Conservation (phyloP, 30 jellyfish, hydroid and myxozoan species). For the Aurelia aurita complex sp. Pacific region DNA sequence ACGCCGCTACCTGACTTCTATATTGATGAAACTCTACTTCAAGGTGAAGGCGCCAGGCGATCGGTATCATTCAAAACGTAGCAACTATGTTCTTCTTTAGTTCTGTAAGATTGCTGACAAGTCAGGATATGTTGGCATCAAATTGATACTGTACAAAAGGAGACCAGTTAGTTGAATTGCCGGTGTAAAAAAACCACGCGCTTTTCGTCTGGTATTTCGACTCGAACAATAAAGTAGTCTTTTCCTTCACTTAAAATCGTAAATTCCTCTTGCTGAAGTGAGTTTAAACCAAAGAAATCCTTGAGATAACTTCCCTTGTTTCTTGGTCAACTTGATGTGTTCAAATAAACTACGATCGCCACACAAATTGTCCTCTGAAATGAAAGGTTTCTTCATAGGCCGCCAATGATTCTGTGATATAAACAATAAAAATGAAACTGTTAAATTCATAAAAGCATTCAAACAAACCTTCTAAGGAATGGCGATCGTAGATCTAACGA, state of each 20-base stretch:
- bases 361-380: not conserved
- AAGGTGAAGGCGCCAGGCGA: too few species aligned
- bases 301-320: too few species aligned
- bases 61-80: not conserved
- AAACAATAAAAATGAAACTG: constrained; percentile 18
- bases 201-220: constrained; percentile 16
- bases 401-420: constrained; percentile 3
- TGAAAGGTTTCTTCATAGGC: not conserved
- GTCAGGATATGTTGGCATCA: not conserved
- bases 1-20: not conserved
- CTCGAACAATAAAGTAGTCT: not conserved
- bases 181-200: constrained; percentile 57
- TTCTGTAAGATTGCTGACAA: not conserved
- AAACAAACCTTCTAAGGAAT: not conserved
- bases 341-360: not conserved
- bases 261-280: too few species aligned
- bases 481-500: not conserved
- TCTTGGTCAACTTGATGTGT: not conserved
- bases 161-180: constrained; percentile 23
- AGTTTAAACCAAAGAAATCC: too few species aligned
- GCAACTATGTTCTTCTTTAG: not conserved
- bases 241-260: too few species aligned
- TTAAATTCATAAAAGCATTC: not conserved
- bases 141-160: constrained; percentile 13
- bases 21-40: too few species aligned